phyloP scores from a whole-genome alignment of 1,140 invertebrate genomes.

The Drosophila sechellia region DNA sequence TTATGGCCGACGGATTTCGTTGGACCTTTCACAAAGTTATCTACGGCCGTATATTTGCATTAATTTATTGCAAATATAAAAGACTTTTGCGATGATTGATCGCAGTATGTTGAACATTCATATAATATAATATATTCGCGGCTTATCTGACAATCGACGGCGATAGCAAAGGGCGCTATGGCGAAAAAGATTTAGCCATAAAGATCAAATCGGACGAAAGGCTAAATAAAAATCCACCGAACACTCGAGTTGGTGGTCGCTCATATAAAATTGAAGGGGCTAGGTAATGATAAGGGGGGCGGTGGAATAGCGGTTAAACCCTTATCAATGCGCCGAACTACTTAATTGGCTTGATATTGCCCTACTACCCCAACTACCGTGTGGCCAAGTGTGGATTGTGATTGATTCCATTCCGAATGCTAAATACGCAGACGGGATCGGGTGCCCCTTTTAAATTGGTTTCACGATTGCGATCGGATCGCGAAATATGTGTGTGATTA shows the following conservation, averaged over 20 bases:
- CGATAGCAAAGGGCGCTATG: constrained; percentile 37
- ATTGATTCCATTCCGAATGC: constrained; percentile 74
- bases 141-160: constrained; percentile 33
- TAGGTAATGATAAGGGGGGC: constrained; percentile 6
- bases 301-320: neutral
- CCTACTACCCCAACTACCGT: constrained; percentile 39
- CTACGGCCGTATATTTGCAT: constrained; percentile 67
- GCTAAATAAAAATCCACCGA: constrained; percentile 40
- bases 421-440: constrained; percentile 33
- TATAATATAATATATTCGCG: constrained; percentile 12
- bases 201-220: constrained; percentile 19
- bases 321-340: constrained; percentile 45
- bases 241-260: constrained; percentile 19
- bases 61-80: constrained; percentile 76
- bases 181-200: constrained; percentile 47
- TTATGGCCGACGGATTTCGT: constrained; percentile 29
- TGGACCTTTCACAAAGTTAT: constrained; percentile 55
- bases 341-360: constrained; percentile 71
- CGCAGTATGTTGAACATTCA: constrained; percentile 32
- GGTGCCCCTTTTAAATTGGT: constrained; percentile 6
- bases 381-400: constrained; percentile 61
- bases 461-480: constrained; percentile 52
- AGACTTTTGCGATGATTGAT: constrained; percentile 64
- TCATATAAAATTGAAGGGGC: constrained; percentile 32
- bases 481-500: constrained; percentile 61